Percentiles rank a stretch among this genome's conserved stretches.
Evolutionary conservation across 2,888 invertebrate genomes (phyloP).

Genomic region (Zygothrica quintamaculata): DNA sequence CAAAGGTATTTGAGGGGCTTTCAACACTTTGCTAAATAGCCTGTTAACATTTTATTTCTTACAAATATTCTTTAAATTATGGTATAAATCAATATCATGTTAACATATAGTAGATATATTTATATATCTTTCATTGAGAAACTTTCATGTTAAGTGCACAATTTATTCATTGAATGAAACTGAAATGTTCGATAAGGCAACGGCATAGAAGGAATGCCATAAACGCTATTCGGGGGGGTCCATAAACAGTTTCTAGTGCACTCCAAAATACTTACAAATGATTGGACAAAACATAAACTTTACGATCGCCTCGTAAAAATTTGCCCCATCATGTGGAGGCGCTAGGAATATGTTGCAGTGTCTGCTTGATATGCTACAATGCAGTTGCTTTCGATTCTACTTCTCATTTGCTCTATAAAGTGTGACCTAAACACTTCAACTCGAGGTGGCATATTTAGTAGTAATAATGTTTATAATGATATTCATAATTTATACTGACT

Average conservation of each 20-base stretch:
- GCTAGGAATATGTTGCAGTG: slow-evolving; percentile 6
- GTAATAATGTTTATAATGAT: neutral
- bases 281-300: slow-evolving; percentile 56
- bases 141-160: slow-evolving; percentile 27
- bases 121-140: slow-evolving; percentile 8
- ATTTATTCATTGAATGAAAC: slow-evolving; percentile 18
- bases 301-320: slow-evolving; percentile 34
- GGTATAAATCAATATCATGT: slow-evolving; percentile 66
- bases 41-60: slow-evolving; percentile 51
- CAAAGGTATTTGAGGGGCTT: slow-evolving; percentile 36
- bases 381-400: too few species aligned
- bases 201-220: slow-evolving; percentile 46
- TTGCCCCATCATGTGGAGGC: slow-evolving; percentile 22
- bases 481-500: too few species aligned
- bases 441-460: too few species aligned
- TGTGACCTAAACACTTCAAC: too few species aligned
- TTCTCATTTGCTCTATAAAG: too few species aligned
- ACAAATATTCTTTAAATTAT: slow-evolving; percentile 55
- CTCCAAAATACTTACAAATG: slow-evolving; percentile 33
- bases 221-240: neutral
- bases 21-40: slow-evolving; percentile 63
- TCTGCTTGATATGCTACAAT: too few species aligned
- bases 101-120: too few species aligned
- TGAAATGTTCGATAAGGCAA: slow-evolving; percentile 45
- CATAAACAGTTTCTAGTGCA: slow-evolving; percentile 50